Conservation (phyloP, 1,140 invertebrate species). For the Bemisia tabaci region DNA sequence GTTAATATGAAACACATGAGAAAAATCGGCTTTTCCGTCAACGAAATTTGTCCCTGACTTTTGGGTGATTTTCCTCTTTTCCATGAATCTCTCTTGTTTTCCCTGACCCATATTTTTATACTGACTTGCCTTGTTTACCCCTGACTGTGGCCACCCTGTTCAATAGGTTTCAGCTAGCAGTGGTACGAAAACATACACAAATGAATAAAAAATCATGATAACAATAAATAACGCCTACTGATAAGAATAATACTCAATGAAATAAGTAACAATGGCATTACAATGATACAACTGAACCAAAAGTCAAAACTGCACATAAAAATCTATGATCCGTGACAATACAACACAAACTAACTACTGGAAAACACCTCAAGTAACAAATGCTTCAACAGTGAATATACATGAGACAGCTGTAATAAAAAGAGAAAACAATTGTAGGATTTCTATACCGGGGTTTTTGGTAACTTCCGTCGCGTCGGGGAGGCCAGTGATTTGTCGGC, state of each 20-base stretch:
- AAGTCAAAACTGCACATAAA: not conserved
- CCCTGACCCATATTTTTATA: too few relatives aligned
- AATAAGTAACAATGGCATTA: not conserved
- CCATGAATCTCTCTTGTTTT: too few relatives aligned
- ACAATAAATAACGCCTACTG: not conserved
- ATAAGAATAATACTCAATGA: not conserved
- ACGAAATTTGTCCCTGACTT: too few relatives aligned
- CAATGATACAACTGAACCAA: not conserved
- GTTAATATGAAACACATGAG: too few relatives aligned
- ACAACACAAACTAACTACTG: not conserved
- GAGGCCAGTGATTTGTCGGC: constrained; percentile 69
- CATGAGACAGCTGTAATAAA: not conserved
- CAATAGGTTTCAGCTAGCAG: too few relatives aligned
- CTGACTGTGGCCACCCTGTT: too few relatives aligned
- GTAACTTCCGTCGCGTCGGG: constrained; percentile 78
- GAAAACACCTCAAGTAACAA: not conserved
- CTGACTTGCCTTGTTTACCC: too few relatives aligned
- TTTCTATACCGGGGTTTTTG: constrained; percentile 80
- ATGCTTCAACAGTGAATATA: not conserved
- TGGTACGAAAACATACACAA: too few relatives aligned
- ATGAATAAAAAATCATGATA: too few relatives aligned
- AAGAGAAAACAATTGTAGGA: constrained; percentile 9
- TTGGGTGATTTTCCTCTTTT: too few relatives aligned
- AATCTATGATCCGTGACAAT: not conserved
- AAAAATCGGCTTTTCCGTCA: too few relatives aligned